These are phyloP conservation scores for Brenthis ino DNA, from an alignment of 2,888 invertebrate genomes.

Conservation along the genomic window DNA sequence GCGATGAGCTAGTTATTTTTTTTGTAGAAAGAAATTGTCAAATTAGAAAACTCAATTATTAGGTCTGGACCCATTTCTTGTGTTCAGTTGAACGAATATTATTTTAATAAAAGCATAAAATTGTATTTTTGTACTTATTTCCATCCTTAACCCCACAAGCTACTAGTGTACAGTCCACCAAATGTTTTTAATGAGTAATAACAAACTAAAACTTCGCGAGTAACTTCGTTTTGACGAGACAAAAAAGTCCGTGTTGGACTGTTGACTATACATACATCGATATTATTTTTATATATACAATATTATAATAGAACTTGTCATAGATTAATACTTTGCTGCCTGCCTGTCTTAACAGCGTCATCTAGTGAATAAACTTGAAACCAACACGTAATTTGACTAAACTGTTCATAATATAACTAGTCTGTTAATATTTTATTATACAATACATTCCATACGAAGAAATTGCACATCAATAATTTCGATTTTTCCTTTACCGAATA, in stretches of 20 bases:
- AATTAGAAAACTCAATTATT: conserved; percentile 78
- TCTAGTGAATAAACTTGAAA: not conserved
- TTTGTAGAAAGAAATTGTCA: conserved; percentile 70
- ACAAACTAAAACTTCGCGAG: too few species aligned
- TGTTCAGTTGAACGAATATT: conserved; percentile 82
- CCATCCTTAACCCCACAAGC: not conserved
- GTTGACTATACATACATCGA: too few species aligned
- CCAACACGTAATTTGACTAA: not conserved
- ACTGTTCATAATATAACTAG: not conserved
- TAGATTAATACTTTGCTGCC: not conserved
- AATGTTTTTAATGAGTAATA: too few species aligned
- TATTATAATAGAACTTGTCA: too few species aligned
- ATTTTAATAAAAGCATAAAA: conserved; percentile 82
- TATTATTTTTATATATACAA: too few species aligned
- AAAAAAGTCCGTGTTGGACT: too few species aligned
- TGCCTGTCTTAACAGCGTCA: conserved; percentile 10
- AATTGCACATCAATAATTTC: too few species aligned
- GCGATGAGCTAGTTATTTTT: conserved; percentile 58
- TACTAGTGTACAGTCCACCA: too few species aligned
- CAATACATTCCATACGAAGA: too few species aligned
- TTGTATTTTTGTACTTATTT: conserved; percentile 63
- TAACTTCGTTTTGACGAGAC: too few species aligned
- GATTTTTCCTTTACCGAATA: too few species aligned
- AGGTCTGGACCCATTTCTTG: conserved; percentile 78
- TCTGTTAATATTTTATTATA: too few species aligned